Conservation (phyloP, 1,140 invertebrate genomes). For the honey bee (Apis mellifera) region Amel_HAv3.1 CM009934.2:8670001-8670500, state of each 20-base stretch:
- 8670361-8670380: slow-evolving; percentile 78
- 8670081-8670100: too few species aligned
- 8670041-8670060: too few species aligned
- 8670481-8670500: slow-evolving; percentile 62
- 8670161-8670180: neutral
- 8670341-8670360: slow-evolving; percentile 67
- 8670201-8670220: too few species aligned
- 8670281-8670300: slow-evolving; percentile 33
- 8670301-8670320: slow-evolving; percentile 59
- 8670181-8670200: neutral
- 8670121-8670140: too few species aligned
- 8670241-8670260: slow-evolving; percentile 6
- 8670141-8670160: neutral
- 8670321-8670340: slow-evolving; percentile 49
- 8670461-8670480: slow-evolving; percentile 9
- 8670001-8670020: too few species aligned
- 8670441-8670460: slow-evolving; percentile 23
- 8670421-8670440: neutral
- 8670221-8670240: neutral
- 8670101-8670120: too few species aligned
- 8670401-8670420: slow-evolving; percentile 71
- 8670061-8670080: too few species aligned
- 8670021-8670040: too few species aligned
- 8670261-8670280: slow-evolving; percentile 33
- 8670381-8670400: slow-evolving; percentile 75